Evolutionary conservation across 2,113 vertebrate genomes (phyloP), one percentile per base, ranked within the genome.

Genomic region (Balaeniceps rex): DNA sequence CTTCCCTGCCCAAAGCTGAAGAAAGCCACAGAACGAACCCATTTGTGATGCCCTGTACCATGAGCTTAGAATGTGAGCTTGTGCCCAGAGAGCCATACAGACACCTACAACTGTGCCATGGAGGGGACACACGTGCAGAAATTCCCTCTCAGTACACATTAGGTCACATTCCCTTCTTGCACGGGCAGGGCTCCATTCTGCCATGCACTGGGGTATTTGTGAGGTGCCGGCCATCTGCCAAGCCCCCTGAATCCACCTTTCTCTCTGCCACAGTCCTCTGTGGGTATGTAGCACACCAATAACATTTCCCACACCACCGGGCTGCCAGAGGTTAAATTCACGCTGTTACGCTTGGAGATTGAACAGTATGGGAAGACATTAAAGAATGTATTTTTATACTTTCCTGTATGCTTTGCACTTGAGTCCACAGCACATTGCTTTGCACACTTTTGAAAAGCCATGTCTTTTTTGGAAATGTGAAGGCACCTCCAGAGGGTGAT

Each of bases 1-100:
- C 15, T 64, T 83, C n/a, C 52, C 60, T 68, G 28, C 16, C 40
- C 6, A 23, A 55, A 51, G 54, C 19, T 40, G 28, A 63, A 24
- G 76, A 7, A 69, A 69, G 44, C 19, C 34, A 63, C n/a, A 88
- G 42, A 83, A 69, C 0, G 4, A 85, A 23, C 5, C 19, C 3
- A 2, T 38, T 47, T 11, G 4, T 49, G n/a, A 51, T 4, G 3
- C 6, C 10, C 6, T 34, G 9, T 29, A 68, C 6, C 0, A 0
- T 22, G 47, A 79, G 60, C 36, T 83, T 42, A 38, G 24, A 68
- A 49, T 9, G 13, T 10, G 36, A 76, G 19, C 51, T 22, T 58
- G 23, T 40, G 19, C 34, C 38, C 7, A 7, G 28, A 47, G 24
- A 22, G 3, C 14, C 23, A 19, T 54, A 40, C 17, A 42, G 75